These are phyloP conservation scores for Tetramorium alpestre DNA, from an alignment of 1,140 invertebrate species.

Conservation along the genomic window DNA sequence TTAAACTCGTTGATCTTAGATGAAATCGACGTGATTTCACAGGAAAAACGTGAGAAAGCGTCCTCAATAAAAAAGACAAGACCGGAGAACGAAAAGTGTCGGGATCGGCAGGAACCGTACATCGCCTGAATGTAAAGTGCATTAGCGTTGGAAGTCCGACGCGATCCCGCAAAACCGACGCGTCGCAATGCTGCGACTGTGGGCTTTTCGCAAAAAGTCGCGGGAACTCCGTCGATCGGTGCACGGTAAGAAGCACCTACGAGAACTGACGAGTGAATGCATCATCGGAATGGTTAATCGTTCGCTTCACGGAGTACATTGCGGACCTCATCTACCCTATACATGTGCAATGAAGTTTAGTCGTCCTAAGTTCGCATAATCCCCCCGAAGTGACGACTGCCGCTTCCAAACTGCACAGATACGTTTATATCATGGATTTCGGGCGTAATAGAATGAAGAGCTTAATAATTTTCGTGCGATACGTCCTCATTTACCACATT, in stretches of 20 bases:
- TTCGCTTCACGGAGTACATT: background rate
- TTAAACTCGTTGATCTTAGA: too few relatives aligned
- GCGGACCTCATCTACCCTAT: background rate
- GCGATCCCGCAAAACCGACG: slow-evolving; percentile 55
- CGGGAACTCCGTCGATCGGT: slow-evolving; percentile 26
- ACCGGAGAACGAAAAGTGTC: slow-evolving; percentile 54
- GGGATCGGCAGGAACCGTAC: slow-evolving; percentile 42
- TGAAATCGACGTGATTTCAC: background rate
- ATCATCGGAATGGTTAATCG: slow-evolving; percentile 31
- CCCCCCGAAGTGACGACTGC: background rate
- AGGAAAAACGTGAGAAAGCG: slow-evolving; percentile 23
- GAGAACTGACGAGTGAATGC: slow-evolving; percentile 21
- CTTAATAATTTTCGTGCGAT: slow-evolving; percentile 39
- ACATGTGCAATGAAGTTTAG: background rate
- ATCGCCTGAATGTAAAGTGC: slow-evolving; percentile 63
- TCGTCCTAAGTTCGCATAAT: background rate
- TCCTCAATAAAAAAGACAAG: slow-evolving; percentile 39
- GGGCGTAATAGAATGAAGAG: background rate
- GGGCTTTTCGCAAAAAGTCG: slow-evolving; percentile 49
- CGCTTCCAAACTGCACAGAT: background rate
- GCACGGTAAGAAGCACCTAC: slow-evolving; percentile 1
- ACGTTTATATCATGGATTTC: background rate
- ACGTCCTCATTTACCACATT: background rate
- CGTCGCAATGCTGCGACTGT: slow-evolving; percentile 55
- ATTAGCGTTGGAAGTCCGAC: slow-evolving; percentile 64